A percentile compares a stretch with the other conserved stretches of the same genome.
These are phyloP conservation scores for Styela clava DNA, from an alignment of 23 tunicate species.

Conservation along the genomic window DNA sequence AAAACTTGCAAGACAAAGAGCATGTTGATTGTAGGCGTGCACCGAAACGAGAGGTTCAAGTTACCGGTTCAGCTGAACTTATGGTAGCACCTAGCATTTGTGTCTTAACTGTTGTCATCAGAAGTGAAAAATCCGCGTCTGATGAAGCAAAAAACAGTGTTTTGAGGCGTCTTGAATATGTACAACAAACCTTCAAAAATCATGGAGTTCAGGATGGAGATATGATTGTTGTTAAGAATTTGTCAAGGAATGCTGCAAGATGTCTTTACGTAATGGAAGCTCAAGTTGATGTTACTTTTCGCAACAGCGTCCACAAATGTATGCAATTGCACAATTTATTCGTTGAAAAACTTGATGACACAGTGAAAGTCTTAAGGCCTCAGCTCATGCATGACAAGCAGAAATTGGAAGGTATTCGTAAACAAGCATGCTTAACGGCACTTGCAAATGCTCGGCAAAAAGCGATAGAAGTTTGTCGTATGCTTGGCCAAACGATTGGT, in stretches of 20 bases:
- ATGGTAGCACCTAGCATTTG: constrained; percentile 46
- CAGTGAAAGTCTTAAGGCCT: constrained; percentile 49
- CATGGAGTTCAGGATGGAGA: constrained; percentile 62
- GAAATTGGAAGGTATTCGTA: constrained; percentile 45
- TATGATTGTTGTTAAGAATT: constrained; percentile 56
- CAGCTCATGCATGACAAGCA: constrained; percentile 50
- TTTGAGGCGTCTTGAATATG: constrained; percentile 63
- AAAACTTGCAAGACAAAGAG: constrained; percentile 15
- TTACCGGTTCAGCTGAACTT: constrained; percentile 71
- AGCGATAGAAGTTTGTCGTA: constrained; percentile 73
- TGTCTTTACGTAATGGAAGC: constrained; percentile 56
- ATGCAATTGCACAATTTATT: constrained; percentile 52
- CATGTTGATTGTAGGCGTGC: constrained; percentile 22
- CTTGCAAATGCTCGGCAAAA: constrained; percentile 82
- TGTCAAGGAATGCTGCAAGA: constrained; percentile 36
- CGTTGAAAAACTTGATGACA: constrained; percentile 50
- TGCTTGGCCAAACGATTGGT: constrained; percentile 72
- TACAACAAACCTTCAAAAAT: constrained; percentile 50
- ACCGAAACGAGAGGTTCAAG: constrained; percentile 48
- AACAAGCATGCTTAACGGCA: constrained; percentile 76
- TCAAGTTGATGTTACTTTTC: constrained; percentile 63
- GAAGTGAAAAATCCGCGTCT: constrained; percentile 60
- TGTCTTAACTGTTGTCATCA: constrained; percentile 56
- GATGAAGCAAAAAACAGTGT: constrained; percentile 78
- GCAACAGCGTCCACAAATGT: constrained; percentile 64